Evolutionary conservation across 1,140 invertebrate genomes (phyloP).

Genomic region (Antheraea pernyi): DNA sequence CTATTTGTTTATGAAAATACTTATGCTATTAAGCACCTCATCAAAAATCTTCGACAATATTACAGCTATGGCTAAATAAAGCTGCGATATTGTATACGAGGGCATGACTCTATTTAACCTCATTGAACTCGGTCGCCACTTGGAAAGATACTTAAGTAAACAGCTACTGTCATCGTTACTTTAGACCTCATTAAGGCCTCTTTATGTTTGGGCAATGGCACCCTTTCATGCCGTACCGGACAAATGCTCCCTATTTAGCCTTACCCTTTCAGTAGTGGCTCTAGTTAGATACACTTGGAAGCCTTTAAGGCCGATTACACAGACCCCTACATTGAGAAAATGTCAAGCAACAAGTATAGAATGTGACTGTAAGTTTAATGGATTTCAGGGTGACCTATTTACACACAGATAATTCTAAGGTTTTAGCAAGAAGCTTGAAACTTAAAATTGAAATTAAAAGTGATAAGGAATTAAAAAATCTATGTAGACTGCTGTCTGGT

Average conservation of each 20-base stretch:
- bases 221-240: slow-evolving; percentile 24
- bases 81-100: background rate
- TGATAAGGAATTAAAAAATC: too few relatives aligned
- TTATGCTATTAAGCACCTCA: too few relatives aligned
- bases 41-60: too few relatives aligned
- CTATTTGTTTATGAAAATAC: too few relatives aligned
- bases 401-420: background rate
- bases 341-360: slow-evolving; percentile 22
- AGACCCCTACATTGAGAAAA: background rate
- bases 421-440: too few relatives aligned
- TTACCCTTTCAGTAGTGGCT: slow-evolving; percentile 19
- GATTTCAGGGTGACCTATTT: background rate
- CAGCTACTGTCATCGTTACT: slow-evolving; percentile 21
- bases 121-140: slow-evolving; percentile 11
- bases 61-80: too few relatives aligned
- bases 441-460: too few relatives aligned
- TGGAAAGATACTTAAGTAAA: slow-evolving; percentile 4
- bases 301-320: slow-evolving; percentile 19
- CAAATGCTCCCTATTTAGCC: slow-evolving; percentile 29
- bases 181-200: slow-evolving; percentile 23
- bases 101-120: slow-evolving; percentile 2
- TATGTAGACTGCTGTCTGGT: too few relatives aligned
- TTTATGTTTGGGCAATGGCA: slow-evolving; percentile 15
- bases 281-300: slow-evolving; percentile 21
- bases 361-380: background rate